Conservation (phyloP, 2,888 invertebrate genomes). For the Epirrita christyi region DNA sequence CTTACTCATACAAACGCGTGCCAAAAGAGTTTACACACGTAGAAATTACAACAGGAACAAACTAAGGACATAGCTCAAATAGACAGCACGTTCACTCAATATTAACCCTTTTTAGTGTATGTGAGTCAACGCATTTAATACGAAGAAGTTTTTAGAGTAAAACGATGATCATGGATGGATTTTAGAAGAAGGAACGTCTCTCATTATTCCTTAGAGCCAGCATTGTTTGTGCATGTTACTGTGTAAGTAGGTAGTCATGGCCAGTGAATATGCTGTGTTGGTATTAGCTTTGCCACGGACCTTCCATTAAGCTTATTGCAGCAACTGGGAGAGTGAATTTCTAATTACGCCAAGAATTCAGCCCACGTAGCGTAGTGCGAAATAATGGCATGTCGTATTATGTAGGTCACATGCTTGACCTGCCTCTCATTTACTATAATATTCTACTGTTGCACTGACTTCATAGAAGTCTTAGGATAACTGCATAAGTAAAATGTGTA, state of each 20-base stretch:
- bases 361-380: slow-evolving; percentile 38
- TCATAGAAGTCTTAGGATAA: too few species aligned
- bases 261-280: slow-evolving; percentile 14
- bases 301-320: slow-evolving; percentile 52
- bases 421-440: slow-evolving; percentile 14
- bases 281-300: slow-evolving; percentile 21
- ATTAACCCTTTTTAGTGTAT: too few species aligned
- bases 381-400: slow-evolving; percentile 35
- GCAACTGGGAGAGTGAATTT: slow-evolving; percentile 45
- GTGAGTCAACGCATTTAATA: too few species aligned
- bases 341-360: slow-evolving; percentile 50
- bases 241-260: too few species aligned
- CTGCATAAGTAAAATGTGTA: too few species aligned
- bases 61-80: not conserved
- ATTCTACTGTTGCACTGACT: not conserved
- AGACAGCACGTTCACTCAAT: not conserved
- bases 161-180: too few species aligned
- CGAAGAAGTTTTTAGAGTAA: too few species aligned
- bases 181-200: too few species aligned
- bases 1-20: slow-evolving; percentile 11
- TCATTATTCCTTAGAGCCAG: too few species aligned
- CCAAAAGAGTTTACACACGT: slow-evolving; percentile 7
- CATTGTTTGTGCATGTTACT: not conserved
- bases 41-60: not conserved
- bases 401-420: slow-evolving; percentile 26